Conservation (phyloP, 2,888 invertebrate genomes). For the Dicranocentrus wangi region DNA sequence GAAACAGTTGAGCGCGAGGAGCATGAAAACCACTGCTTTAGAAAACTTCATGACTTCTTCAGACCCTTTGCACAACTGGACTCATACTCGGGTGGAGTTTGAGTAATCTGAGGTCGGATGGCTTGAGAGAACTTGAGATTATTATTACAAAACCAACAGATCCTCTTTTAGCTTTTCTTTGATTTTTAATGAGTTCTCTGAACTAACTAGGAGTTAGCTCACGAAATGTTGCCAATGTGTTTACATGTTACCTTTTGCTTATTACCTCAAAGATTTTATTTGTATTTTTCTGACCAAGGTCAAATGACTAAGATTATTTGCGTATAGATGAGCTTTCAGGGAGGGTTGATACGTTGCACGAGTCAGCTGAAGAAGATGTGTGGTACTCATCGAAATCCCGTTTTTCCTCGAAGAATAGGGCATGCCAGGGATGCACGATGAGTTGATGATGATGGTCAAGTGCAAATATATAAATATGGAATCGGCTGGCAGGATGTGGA, state of each 20-base stretch:
- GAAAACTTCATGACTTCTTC: constrained; percentile 40
- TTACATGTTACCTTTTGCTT: not conserved
- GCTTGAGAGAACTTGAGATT: too few species aligned
- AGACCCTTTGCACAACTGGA: constrained; percentile 42
- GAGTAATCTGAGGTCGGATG: too few species aligned
- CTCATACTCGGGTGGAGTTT: not conserved
- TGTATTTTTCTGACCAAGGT: constrained; percentile 8
- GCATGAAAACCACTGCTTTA: not conserved
- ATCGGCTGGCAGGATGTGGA: constrained; percentile 40
- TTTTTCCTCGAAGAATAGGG: constrained; percentile 24
- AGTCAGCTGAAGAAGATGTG: too few species aligned
- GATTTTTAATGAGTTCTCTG: constrained; percentile 37
- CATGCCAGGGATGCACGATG: not conserved
- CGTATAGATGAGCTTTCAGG: not conserved
- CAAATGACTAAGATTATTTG: not conserved
- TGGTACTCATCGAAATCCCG: constrained; percentile 48
- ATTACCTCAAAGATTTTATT: not conserved
- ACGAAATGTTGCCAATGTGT: not conserved
- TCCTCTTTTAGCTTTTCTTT: not conserved
- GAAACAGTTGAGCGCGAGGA: not conserved
- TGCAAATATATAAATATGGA: constrained; percentile 24
- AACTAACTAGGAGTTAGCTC: constrained; percentile 11
- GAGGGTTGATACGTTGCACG: not conserved
- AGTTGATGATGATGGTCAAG: constrained; percentile 5
- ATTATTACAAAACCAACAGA: too few species aligned